Base-by-base conservation (phyloP, 2,797 vertebrate species). In the Sciurus carolinensis region DNA sequence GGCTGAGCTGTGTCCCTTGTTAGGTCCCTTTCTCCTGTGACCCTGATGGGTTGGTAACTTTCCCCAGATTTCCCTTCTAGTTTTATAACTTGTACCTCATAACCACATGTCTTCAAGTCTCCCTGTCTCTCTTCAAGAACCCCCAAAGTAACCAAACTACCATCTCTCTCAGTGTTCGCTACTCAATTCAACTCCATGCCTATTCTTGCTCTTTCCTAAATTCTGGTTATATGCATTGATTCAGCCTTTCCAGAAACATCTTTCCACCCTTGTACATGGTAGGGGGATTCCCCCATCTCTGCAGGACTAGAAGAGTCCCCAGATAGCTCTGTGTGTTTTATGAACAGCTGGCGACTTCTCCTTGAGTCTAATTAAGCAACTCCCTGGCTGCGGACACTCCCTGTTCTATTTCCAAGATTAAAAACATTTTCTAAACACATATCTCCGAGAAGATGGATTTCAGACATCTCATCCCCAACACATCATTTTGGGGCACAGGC, bases 321-420 rank as follows among this genome's bases (percentile, higher is more conserved):
- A 89, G 97, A 94, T 95, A 85, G 97, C 98, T 98, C 97, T 98
- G 97, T 95, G 97, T 98, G 97, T 97, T 98, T 97, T 96, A 75
- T 52, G 96, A 98, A 97, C 98, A 98, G 98, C 98, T 98, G 97
- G 97, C n/a, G n/a, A n/a, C n/a, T n/a, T n/a, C n/a, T n/a, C n/a
- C n/a, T n/a, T 97, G 92, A 98, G 98, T 98, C 98, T 98, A 98
- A 98, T 98, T 98, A 98, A 98, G 96, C 97, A 91, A 98, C 96
- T 96, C 98, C 90, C 98, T 98, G 79, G 20, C 98, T 98, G 98
- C 97, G 97, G 39, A 98, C 98, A 97, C 95, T 98, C 39, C 39
- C 39, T 39, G 39, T 39, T 39, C 39, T 39, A 39, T 39, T 39
- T 39, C 39, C 39, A 39, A 98, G 96, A 97, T 97, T 24, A 95